Evolutionary conservation across 2,888 invertebrate genomes (phyloP).

Genomic region (Cryptus viduatorius): DNA sequence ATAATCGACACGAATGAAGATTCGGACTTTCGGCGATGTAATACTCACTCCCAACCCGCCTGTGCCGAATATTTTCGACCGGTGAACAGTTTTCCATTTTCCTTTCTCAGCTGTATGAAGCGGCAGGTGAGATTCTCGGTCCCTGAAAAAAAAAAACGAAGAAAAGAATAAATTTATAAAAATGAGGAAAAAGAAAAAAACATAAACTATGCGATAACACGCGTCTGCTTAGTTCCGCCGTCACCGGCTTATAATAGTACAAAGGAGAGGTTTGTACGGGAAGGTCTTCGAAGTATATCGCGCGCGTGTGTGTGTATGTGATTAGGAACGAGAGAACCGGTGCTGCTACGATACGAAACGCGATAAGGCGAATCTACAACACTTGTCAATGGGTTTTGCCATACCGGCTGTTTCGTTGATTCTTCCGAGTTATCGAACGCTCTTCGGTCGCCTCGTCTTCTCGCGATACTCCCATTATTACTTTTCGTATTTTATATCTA

Average conservation of each 20-base stretch:
- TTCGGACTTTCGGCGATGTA: background rate
- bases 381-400: conserved; percentile 3
- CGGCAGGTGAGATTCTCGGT: conserved; percentile 80
- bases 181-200: conserved; percentile 9
- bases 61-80: conserved; percentile 81
- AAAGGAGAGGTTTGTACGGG: conserved; percentile 13
- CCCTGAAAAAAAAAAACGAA: conserved; percentile 71
- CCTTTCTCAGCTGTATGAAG: conserved; percentile 79
- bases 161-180: conserved; percentile 4
- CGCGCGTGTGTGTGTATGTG: conserved; percentile 8
- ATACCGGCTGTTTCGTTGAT: background rate
- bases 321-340: conserved; percentile 32
- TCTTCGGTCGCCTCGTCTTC: background rate
- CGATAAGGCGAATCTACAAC: conserved; percentile 44
- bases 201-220: background rate
- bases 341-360: conserved; percentile 12
- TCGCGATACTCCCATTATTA: background rate
- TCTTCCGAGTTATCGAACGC: background rate
- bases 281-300: conserved; percentile 4
- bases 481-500: background rate
- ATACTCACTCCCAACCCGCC: conserved; percentile 77
- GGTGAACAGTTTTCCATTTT: conserved; percentile 80
- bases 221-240: background rate
- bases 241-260: conserved; percentile 23
- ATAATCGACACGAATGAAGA: conserved; percentile 4